Percentiles rank a stretch among this genome's conserved stretches.
These are phyloP conservation scores for Pluvianellus socialis DNA, from an alignment of 2,113 vertebrate genomes.

Conservation along the genomic window DNA sequence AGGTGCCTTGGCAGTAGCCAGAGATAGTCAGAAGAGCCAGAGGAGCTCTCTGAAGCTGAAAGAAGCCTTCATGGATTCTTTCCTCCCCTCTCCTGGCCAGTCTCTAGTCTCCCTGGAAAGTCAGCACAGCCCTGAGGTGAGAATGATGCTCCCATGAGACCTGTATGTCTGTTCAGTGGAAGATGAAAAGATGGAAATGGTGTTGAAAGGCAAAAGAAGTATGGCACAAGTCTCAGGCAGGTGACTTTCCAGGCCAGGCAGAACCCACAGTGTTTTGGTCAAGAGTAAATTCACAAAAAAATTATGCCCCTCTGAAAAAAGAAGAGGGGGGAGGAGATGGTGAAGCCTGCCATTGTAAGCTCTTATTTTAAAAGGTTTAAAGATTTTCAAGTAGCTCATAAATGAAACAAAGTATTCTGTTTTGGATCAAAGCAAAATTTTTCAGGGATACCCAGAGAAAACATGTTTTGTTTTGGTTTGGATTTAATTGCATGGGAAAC, in stretches of 20 bases:
- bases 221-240: background rate
- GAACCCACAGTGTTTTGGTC: rapidly evolving
- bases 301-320: background rate
- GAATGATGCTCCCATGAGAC: background rate
- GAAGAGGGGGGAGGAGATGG: rapidly evolving
- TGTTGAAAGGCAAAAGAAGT: background rate
- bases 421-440: background rate
- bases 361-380: background rate
- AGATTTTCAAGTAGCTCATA: background rate
- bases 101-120: background rate
- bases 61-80: background rate
- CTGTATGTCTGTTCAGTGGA: background rate
- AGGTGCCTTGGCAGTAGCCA: constrained; percentile 48
- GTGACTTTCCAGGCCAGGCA: background rate
- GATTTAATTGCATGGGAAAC: background rate
- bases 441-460: background rate
- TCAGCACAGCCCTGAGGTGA: background rate
- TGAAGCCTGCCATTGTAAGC: background rate
- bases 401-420: background rate
- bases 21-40: background rate
- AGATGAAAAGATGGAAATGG: background rate
- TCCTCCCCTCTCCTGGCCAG: background rate
- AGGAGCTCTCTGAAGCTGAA: background rate
- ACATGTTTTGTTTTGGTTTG: background rate
- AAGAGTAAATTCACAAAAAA: background rate